Evolutionary conservation across 2,888 invertebrate genomes (phyloP), one percentile per base, ranked within the genome.

Genomic region (Drosophila helvetica): DNA sequence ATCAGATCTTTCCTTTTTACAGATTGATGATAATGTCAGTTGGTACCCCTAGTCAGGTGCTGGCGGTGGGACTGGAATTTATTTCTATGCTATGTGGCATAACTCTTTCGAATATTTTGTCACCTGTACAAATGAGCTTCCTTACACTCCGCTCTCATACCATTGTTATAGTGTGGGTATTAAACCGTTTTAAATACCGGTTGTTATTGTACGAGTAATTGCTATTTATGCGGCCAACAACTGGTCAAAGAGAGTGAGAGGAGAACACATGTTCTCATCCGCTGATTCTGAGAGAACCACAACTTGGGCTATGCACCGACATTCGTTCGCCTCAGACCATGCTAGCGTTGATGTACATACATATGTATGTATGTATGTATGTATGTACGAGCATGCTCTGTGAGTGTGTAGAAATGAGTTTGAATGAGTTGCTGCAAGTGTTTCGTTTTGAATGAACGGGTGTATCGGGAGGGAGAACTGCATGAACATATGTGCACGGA

Each of bases 341-440:
- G 38, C 15, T n/a, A 38, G 38, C n/a, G 38, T n/a, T 38, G 38
- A 38, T 38, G 38, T n/a, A 33, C 12, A 33, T n/a, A n/a, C n/a
- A n/a, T n/a, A 33, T 33, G 33, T 33, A 9, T 15, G 50, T 57
- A 64, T 50, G 46, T 69, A 60, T 30, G 57, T 56, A 47, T 74
- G 61, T 63, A 62, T 43, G 57, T 62, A 47, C 52, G 68, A 57
- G 71, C 75, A 82, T 83, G 83, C 80, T 79, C 68, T 38, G 38
- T 15, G 38, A 38, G 38, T 38, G 87, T 71, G 71, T 79, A 87
- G 86, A 87, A 87, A 75, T 85, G 74, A 82, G 86, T 85, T 88
- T 88, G 83, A 79, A 73, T 79, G 80, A 79, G 70, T 72, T 85
- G 74, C 61, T 54, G 59, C 33, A 45, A 54, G 9, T 25, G 27